A percentile compares a stretch with the other conserved stretches of the same genome.
These are phyloP conservation scores for Poeciliopsis retropinna DNA, from an alignment of 2,113 vertebrate genomes.

Conservation along the genomic window DNA sequence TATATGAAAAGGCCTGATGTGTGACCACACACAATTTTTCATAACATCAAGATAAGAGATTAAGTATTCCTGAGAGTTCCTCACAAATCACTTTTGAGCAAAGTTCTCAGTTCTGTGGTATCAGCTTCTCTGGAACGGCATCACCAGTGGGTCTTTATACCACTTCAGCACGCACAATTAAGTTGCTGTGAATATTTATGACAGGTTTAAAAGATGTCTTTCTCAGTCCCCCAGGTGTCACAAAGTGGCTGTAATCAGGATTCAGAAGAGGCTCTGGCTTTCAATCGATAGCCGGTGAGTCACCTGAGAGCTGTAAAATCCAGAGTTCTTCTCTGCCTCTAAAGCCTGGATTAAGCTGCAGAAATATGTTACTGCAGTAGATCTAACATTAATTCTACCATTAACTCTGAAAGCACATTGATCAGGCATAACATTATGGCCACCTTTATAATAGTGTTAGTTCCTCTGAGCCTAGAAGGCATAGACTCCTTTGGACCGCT, in stretches of 20 bases:
- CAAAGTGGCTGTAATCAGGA: slow-evolving; percentile 82
- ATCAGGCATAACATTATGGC: not conserved
- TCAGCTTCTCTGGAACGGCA: slow-evolving; percentile 63
- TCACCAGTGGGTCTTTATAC: slow-evolving; percentile 72
- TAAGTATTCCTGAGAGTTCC: slow-evolving; percentile 55
- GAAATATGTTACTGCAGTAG: slow-evolving; percentile 13
- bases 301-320: slow-evolving; percentile 70
- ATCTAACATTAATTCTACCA: not conserved
- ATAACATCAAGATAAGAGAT: slow-evolving; percentile 7
- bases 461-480: not conserved
- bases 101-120: slow-evolving; percentile 43
- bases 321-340: slow-evolving; percentile 41
- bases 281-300: slow-evolving; percentile 65
- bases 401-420: slow-evolving; percentile 1
- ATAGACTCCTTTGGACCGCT: not conserved
- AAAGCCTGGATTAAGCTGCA: slow-evolving; percentile 43
- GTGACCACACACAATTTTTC: slow-evolving; percentile 26
- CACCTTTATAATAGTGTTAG: not conserved
- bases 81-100: slow-evolving; percentile 40
- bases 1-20: slow-evolving; percentile 8
- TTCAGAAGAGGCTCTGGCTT: slow-evolving; percentile 65
- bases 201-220: slow-evolving; percentile 70
- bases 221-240: slow-evolving; percentile 78
- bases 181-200: slow-evolving; percentile 83
- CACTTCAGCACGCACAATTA: slow-evolving; percentile 78